phyloP scores from a whole-genome alignment of 2,797 vertebrate species.

The Cygnus olor region DNA sequence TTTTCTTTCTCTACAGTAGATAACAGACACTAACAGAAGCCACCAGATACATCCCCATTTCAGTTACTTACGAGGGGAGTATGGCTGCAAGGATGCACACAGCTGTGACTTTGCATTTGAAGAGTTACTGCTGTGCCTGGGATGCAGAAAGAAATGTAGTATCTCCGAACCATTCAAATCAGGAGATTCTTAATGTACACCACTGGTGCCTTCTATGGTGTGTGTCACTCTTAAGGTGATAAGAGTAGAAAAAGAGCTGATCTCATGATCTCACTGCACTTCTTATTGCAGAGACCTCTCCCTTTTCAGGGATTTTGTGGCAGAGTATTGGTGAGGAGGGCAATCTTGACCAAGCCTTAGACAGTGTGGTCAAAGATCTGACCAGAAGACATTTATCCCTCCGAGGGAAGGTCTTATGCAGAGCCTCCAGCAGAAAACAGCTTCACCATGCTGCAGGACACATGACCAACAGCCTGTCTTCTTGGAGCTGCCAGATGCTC shows the following conservation, averaged over 20 bases:
- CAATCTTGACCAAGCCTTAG: background rate
- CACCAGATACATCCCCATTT: background rate
- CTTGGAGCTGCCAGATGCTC: background rate
- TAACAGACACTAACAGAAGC: background rate
- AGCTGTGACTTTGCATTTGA: background rate
- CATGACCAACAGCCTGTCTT: background rate
- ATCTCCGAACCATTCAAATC: background rate
- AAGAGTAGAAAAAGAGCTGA: background rate
- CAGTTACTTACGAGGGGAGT: background rate
- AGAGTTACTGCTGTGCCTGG: background rate
- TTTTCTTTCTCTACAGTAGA: background rate
- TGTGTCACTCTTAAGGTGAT: background rate
- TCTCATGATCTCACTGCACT: background rate
- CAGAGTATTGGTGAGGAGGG: background rate
- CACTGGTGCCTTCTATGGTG: no score
- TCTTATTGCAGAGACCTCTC: background rate
- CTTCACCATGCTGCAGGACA: background rate
- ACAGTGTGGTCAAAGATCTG: background rate
- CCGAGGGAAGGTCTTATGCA: background rate
- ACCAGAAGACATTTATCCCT: background rate
- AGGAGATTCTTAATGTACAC: background rate
- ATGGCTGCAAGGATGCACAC: background rate
- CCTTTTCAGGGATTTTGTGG: background rate
- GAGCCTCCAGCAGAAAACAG: no score
- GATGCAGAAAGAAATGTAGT: background rate